phyloP scores from a whole-genome alignment of 2,888 invertebrate genomes.

The Siphlonurus alternatus region DNA sequence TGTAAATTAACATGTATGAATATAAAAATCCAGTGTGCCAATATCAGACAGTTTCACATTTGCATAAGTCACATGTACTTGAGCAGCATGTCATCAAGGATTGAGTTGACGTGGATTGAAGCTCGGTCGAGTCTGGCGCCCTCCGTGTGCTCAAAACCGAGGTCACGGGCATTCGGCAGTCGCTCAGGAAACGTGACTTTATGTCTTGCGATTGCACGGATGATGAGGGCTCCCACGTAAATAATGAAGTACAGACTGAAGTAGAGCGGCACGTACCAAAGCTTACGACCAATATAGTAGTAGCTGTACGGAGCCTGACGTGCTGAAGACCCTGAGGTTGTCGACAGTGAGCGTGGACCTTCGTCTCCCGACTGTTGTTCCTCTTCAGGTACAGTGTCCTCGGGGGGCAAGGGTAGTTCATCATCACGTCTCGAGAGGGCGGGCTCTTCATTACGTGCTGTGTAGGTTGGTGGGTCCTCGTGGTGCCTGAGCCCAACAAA shows the following conservation, averaged over 20 bases:
- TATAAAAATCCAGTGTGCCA: too few species aligned
- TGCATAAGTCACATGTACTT: background rate
- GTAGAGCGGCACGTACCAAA: conserved; percentile 58
- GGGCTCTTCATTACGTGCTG: background rate
- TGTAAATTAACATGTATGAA: too few species aligned
- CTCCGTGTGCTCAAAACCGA: conserved; percentile 14
- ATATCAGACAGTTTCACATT: too few species aligned
- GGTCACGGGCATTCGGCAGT: conserved; percentile 16
- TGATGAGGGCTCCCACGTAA: conserved; percentile 50
- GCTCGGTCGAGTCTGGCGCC: conserved; percentile 10
- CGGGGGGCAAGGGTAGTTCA: background rate
- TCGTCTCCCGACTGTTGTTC: background rate
- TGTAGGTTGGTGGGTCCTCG: background rate
- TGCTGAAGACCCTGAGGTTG: too few species aligned
- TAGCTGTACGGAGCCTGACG: conserved; percentile 40
- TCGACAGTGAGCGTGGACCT: background rate
- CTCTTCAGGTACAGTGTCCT: too few species aligned
- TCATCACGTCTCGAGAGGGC: background rate
- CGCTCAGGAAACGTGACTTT: conserved; percentile 36
- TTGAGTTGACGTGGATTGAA: background rate
- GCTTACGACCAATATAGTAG: conserved; percentile 54
- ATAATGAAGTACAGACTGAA: conserved; percentile 48
- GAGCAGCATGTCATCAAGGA: conserved; percentile 10
- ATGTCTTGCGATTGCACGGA: conserved; percentile 54
- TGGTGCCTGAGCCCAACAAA: background rate